Evolutionary conservation across 2,797 vertebrate genomes (phyloP).

Genomic region (Catharus ustulatus): DNA sequence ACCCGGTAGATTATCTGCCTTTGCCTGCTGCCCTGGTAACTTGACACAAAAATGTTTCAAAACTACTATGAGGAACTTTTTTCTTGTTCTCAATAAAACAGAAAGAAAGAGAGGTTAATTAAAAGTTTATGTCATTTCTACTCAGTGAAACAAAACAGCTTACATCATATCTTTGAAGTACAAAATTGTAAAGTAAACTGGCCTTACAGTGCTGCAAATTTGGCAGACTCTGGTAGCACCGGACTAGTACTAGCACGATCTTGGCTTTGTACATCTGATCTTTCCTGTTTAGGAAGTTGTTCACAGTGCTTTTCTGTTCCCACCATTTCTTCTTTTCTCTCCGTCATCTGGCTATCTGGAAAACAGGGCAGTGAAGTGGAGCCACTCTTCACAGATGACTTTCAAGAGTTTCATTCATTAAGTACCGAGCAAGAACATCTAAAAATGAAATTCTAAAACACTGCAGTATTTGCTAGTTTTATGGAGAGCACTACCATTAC

Average conservation of each 20-base stretch:
- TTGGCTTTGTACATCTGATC: constrained; percentile 69
- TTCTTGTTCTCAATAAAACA: constrained; percentile 66
- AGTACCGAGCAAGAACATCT: neutral
- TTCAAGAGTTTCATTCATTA: neutral
- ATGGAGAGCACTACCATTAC: neutral
- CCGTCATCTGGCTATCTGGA: constrained; percentile 68
- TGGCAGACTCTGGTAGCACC: constrained; percentile 65
- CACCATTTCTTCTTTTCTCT: constrained; percentile 70
- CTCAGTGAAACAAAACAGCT: constrained; percentile 52
- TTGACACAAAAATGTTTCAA: constrained; percentile 72
- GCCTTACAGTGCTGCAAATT: constrained; percentile 77
- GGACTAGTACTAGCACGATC: constrained; percentile 69
- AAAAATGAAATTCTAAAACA: neutral
- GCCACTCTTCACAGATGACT: neutral
- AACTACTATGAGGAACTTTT: constrained; percentile 49
- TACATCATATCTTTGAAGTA: constrained; percentile 63
- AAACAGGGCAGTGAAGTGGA: constrained; percentile 68
- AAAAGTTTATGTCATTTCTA: constrained; percentile 64
- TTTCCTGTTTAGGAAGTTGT: constrained; percentile 69
- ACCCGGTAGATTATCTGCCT: constrained; percentile 81
- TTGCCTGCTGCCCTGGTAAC: constrained; percentile 80
- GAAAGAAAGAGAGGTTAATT: constrained; percentile 66
- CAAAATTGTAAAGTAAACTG: constrained; percentile 53
- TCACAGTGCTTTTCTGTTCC: constrained; percentile 68
- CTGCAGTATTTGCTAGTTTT: neutral